Evolutionary conservation across 2,113 vertebrate genomes (phyloP).

Genomic region (Semicossyphus pulcher): DNA sequence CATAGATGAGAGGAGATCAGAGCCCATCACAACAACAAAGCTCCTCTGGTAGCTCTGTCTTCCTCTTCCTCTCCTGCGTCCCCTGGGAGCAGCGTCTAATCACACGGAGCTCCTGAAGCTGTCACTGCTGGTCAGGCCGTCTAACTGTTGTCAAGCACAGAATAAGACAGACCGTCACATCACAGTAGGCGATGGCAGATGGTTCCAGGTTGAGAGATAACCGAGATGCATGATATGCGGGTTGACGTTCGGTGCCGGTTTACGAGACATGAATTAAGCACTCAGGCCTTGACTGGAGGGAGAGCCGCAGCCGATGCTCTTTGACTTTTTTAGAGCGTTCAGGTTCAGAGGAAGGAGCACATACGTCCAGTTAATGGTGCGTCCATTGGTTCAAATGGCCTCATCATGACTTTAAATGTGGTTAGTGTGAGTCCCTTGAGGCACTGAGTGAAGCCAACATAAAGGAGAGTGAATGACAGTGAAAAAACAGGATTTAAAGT

Average conservation of each 20-base stretch:
- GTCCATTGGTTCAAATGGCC: conserved; percentile 15
- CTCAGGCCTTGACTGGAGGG: neutral
- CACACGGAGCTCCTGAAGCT: conserved; percentile 53
- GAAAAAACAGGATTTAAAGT: neutral
- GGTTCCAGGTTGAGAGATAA: conserved; percentile 33
- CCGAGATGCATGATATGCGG: neutral
- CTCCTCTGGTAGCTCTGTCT: conserved; percentile 19
- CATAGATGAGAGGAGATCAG: conserved; percentile 50
- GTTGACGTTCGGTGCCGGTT: conserved; percentile 8
- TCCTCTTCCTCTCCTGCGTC: conserved; percentile 41
- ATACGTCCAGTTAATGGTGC: conserved; percentile 2
- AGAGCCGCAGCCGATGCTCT: neutral
- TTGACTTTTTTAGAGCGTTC: conserved; percentile 4
- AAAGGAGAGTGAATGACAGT: neutral
- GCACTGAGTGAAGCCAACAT: neutral
- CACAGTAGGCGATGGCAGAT: conserved; percentile 24
- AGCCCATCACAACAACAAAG: conserved; percentile 41
- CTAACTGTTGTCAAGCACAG: conserved; percentile 29
- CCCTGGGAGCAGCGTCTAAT: conserved; percentile 47
- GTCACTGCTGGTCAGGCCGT: conserved; percentile 58
- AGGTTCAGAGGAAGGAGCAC: no score
- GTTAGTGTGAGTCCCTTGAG: conserved; percentile 25
- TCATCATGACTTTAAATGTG: conserved; percentile 21
- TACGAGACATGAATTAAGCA: conserved; percentile 7
- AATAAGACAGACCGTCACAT: conserved; percentile 36